Conservation (phyloP, 2,113 vertebrate genomes). For the Cyprinodon brontotheroides region DNA sequence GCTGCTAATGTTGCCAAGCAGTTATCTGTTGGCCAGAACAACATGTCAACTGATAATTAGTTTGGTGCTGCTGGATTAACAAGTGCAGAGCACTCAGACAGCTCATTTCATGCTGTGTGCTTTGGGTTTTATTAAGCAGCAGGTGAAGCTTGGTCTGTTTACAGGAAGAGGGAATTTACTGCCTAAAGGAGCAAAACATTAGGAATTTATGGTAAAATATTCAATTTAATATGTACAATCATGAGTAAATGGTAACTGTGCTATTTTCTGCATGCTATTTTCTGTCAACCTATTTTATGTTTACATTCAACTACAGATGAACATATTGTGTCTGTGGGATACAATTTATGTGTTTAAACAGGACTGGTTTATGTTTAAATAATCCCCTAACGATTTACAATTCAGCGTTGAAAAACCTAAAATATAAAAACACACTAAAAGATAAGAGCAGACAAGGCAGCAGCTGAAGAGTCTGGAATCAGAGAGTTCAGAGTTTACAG, state of each 20-base stretch:
- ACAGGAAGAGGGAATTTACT: neutral
- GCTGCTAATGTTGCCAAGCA: conserved; percentile 47
- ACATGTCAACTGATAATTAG: conserved; percentile 41
- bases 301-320: neutral
- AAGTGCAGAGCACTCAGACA: conserved; percentile 29
- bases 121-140: conserved; percentile 30
- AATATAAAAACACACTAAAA: neutral
- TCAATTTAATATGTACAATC: neutral
- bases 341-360: neutral
- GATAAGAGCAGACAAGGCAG: neutral
- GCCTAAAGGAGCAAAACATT: neutral
- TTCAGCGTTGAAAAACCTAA: neutral
- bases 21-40: conserved; percentile 34
- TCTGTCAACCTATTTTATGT: neutral
- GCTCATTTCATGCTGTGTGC: conserved; percentile 35
- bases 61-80: conserved; percentile 29
- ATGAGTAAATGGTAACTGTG: neutral
- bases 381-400: neutral
- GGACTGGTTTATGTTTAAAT: neutral
- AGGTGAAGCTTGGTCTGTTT: neutral
- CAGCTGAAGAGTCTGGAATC: neutral
- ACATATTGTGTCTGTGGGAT: neutral
- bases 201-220: neutral
- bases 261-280: neutral
- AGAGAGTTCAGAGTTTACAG: too few relatives aligned